Evolutionary conservation across 1,140 invertebrate species (phyloP).

Genomic region (Drosophila bocqueti): DNA sequence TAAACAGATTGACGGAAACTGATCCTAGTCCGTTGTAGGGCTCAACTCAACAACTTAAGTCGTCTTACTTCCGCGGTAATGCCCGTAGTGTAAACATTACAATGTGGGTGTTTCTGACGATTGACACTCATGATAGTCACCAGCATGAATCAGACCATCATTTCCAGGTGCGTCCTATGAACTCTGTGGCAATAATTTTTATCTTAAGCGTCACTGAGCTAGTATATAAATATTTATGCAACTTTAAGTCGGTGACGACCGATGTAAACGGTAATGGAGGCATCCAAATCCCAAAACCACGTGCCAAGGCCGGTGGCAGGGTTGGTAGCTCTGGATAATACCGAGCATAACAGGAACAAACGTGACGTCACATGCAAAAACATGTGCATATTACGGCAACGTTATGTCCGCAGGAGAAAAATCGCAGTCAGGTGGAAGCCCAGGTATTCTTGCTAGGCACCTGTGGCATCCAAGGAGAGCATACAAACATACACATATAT

Average conservation of each 20-base stretch:
- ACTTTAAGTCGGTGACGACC: not conserved
- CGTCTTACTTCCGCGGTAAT: slow-evolving; percentile 11
- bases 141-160: not conserved
- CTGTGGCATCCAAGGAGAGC: slow-evolving; percentile 3
- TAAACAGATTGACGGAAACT: slow-evolving; percentile 21
- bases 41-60: not conserved
- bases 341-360: slow-evolving; percentile 27
- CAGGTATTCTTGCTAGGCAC: slow-evolving; percentile 8
- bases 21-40: not conserved
- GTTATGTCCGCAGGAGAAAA: slow-evolving; percentile 7
- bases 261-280: not conserved
- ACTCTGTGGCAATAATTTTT: no score
- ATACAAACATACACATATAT: not conserved
- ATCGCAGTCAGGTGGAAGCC: not conserved
- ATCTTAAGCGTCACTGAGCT: not conserved
- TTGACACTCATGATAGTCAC: not conserved
- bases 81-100: slow-evolving; percentile 10
- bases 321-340: slow-evolving; percentile 10
- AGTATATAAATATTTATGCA: not conserved
- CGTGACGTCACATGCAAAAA: slow-evolving; percentile 70
- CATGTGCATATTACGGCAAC: slow-evolving; percentile 66
- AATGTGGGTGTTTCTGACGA: not conserved
- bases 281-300: slow-evolving; percentile 15
- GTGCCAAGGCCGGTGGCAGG: slow-evolving; percentile 24
- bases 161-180: not conserved